phyloP scores from a whole-genome alignment of 2,113 vertebrate species.

The Entomyzon cyanotis region DNA sequence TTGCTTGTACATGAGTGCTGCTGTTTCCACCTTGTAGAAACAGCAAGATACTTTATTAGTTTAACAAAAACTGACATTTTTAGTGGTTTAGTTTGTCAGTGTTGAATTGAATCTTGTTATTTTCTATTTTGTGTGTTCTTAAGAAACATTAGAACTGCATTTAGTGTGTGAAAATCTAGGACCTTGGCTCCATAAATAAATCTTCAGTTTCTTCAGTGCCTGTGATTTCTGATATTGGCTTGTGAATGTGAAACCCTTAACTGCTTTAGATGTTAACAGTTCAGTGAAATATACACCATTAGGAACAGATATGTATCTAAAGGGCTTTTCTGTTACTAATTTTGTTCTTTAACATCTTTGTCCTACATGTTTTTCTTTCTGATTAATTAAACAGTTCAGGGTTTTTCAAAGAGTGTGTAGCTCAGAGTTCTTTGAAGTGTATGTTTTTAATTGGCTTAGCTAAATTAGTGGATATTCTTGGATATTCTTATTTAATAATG shows the following conservation, averaged over 20 bases:
- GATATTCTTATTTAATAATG: conserved; percentile 8
- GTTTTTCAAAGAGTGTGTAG: background rate
- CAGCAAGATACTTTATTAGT: background rate
- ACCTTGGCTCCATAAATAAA: background rate
- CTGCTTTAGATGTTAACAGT: background rate
- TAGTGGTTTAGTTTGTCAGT: background rate
- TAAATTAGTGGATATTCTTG: background rate
- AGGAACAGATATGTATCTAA: background rate
- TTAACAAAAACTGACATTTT: background rate
- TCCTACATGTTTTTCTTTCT: background rate
- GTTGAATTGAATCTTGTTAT: background rate
- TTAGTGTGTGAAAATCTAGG: background rate
- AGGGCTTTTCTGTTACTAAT: background rate
- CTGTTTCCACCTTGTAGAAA: background rate
- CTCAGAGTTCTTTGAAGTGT: background rate
- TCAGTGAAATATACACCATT: background rate
- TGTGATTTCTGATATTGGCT: background rate
- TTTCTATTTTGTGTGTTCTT: background rate
- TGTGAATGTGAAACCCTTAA: background rate
- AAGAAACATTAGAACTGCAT: background rate
- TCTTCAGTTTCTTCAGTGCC: background rate
- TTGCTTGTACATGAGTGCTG: background rate
- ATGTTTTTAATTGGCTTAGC: background rate
- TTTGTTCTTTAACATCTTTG: background rate
- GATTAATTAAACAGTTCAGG: background rate